Percentiles rank a stretch among this genome's conserved stretches.
Evolutionary conservation across 2,888 invertebrate species (phyloP).

Genomic region (Fragum sueziense): DNA sequence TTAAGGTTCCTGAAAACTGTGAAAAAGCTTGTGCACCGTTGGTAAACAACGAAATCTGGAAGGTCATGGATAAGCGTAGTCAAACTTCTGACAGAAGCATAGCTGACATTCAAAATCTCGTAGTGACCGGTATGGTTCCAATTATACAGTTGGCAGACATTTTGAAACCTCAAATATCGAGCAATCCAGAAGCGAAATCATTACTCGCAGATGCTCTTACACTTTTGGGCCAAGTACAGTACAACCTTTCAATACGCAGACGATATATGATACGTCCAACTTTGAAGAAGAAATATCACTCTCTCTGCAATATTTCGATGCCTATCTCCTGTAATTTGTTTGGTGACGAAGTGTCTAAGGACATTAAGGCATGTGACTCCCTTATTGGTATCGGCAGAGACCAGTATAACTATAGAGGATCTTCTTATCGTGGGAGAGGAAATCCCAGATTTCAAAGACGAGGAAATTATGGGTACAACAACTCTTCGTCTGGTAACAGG

Average conservation of each 20-base stretch:
- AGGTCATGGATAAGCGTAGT: too few species aligned
- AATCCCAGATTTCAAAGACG: background rate
- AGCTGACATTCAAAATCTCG: too few species aligned
- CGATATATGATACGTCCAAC: background rate
- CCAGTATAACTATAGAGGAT: background rate
- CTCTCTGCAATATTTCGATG: too few species aligned
- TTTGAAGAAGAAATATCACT: too few species aligned
- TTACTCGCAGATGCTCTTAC: background rate
- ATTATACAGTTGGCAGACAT: background rate
- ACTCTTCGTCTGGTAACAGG: background rate
- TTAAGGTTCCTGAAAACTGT: too few species aligned
- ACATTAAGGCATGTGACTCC: constrained; percentile 6
- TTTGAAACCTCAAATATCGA: background rate
- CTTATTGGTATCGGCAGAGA: background rate
- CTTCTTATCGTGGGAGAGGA: background rate
- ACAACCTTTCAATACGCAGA: constrained; percentile 2
- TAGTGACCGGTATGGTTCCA: too few species aligned
- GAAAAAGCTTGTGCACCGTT: too few species aligned
- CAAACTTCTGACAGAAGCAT: too few species aligned
- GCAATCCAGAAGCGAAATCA: background rate
- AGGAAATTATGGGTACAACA: background rate
- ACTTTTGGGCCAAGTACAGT: constrained; percentile 13
- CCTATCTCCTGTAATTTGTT: background rate
- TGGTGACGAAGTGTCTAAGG: background rate
- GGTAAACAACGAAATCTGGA: background rate